Evolutionary conservation across 2,888 invertebrate genomes (phyloP), one percentile per base, ranked within the genome.

Genomic region (Hirtodrosophila alboralis): DNA sequence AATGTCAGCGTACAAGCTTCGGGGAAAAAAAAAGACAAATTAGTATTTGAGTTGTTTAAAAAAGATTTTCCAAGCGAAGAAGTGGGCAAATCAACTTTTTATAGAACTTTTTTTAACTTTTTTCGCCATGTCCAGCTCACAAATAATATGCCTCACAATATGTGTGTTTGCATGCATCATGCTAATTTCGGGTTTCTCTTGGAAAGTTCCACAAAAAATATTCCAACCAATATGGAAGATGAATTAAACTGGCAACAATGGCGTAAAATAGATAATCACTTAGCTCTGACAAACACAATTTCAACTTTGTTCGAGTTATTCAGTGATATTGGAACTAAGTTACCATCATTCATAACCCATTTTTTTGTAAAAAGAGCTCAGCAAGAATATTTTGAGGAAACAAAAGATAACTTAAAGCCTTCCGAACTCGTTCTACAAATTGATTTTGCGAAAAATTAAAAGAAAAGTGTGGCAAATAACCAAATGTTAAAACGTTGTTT

Each of bases 1-100:
- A 38, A 28, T 38, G 9, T 38, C 10, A 49, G 49, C 40, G 51
- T 51, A 28, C 40, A 40, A 40, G 31, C 51, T 31, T 51, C 33
- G 13, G 40, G 40, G 40, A 41, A 51, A 33, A 51, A 40, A 41
- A 33, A 31, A 26, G 38, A 6, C 41, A 41, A 10, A 21, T 41
- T 31, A 40, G 13, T 36, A 33, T 7, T 2, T 34, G 7, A 34
- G 12, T 13, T 8, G 1, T 34, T 34, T 8, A 18, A 27, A 27
- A 34, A 14, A 8, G 9, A 16, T 34, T 13, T 7, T 12, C 16
- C 16, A 34, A 34, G 9, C 9, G 9, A 34, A 34, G 16, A 8
- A 13, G 34, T 34, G 14, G 34, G 34, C 9, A 34, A 34, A 34
- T 34, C 34, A 14, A 16, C 13, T 31, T 31, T 31, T 31, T 31